Base-by-base conservation (phyloP, 2,888 invertebrate genomes). In the Macaria notata region DNA sequence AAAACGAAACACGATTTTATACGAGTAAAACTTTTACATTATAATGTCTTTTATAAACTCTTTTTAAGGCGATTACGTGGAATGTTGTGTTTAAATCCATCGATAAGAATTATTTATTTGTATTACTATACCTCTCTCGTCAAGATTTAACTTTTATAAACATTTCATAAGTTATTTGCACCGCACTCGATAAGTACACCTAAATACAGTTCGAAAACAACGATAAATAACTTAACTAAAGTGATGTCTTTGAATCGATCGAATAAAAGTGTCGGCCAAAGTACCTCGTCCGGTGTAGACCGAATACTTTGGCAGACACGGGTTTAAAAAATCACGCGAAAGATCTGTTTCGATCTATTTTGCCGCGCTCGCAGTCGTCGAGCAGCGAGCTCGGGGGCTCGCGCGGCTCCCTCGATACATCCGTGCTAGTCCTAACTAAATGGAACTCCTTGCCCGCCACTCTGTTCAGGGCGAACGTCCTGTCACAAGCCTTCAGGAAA, bases 161-260 rank as follows among this genome's bases (percentile, higher is more conserved):
- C 69, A 66, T 60, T 77, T 78, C 78, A 77, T 77, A 77, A 77
- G 78, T 76, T 74, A 72, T 75, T 73, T 70, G 76, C 77, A 76
- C 74, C 75, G 67, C 76, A 74, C 73, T 75, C 69, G 66, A 73
- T 73, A 44, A 50, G 43, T 50, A 75, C 69, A 75, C 64, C 71
- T 74, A 75, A 54, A 69, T 68, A 75, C 71, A 69, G 69, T 47
- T 63, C 44, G 60, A 76, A 76, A 76, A 67, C 69, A 76, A 73
- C 68, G 63, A 66, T 70, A 73, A 70, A 56, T 63, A 74, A 70
- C 54, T 72, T 72, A 76, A 71, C 69, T 72, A 70, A 74, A 66
- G 77, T 77, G 77, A 77, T 77, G 77, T 65, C 49, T 73, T 66
- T 68, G 68, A 65, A 72, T 69, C 66, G 59, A 72, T 66, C 64